These are phyloP conservation scores for Coracias cyanogaster DNA, from an alignment of 2,797 vertebrate species.

Conservation along the genomic window DNA sequence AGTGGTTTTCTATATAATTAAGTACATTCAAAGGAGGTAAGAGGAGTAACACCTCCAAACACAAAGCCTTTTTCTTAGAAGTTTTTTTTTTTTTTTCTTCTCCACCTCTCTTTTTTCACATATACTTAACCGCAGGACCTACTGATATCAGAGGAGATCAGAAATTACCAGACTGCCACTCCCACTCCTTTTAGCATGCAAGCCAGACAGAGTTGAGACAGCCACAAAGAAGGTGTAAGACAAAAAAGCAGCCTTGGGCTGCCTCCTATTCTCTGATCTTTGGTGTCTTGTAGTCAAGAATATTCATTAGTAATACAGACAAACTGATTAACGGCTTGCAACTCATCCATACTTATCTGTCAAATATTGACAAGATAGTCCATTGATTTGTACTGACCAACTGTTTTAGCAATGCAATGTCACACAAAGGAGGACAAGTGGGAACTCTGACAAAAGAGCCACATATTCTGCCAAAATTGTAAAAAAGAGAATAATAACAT, in stretches of 20 bases:
- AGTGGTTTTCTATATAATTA: neutral
- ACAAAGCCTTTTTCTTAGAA: neutral
- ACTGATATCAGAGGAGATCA: neutral
- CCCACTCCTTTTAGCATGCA: neutral
- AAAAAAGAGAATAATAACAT: neutral
- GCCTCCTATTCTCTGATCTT: neutral
- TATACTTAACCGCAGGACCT: neutral
- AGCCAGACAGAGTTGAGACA: neutral
- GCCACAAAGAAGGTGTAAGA: neutral
- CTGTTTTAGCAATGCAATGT: constrained; percentile 20
- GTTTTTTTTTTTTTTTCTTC: neutral
- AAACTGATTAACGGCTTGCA: neutral
- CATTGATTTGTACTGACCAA: constrained; percentile 64
- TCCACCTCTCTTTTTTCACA: neutral
- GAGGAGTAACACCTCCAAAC: neutral
- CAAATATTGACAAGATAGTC: constrained; percentile 11
- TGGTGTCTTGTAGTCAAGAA: neutral
- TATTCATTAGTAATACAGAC: constrained; percentile 7
- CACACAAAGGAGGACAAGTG: constrained; percentile 31
- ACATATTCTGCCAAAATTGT: neutral
- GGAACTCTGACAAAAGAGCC: constrained; percentile 12
- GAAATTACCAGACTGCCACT: neutral
- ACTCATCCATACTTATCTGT: constrained; percentile 42
- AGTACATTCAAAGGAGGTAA: neutral
- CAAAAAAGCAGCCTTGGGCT: neutral